Evolutionary conservation across 1,140 invertebrate species (phyloP).

Genomic region (Hylaeus volcanicus): DNA sequence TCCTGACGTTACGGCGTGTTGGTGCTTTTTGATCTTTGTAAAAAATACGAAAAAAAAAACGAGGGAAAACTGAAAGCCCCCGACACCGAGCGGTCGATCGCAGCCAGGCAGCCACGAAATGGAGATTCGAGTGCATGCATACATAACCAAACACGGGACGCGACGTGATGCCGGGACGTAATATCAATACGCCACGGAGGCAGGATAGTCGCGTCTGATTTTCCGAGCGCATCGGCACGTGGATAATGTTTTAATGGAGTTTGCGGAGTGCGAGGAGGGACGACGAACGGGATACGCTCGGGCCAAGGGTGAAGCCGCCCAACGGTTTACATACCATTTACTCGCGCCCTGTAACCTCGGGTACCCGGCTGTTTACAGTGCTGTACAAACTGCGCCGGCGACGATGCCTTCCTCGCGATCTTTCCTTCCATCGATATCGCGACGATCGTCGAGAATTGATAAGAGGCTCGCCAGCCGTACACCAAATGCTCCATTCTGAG

Average conservation of each 20-base stretch:
- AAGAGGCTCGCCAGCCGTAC: neutral
- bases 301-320: constrained; percentile 74
- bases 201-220: constrained; percentile 77
- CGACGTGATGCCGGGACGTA: constrained; percentile 51
- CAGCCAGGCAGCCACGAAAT: constrained; percentile 44
- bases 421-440: constrained; percentile 17
- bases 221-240: constrained; percentile 80
- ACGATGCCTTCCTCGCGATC: constrained; percentile 34
- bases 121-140: constrained; percentile 57
- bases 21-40: neutral
- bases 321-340: constrained; percentile 81
- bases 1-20: too few relatives aligned
- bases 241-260: constrained; percentile 82
- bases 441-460: constrained; percentile 5
- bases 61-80: constrained; percentile 7
- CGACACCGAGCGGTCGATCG: constrained; percentile 45
- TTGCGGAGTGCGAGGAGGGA: constrained; percentile 74
- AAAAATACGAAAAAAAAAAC: neutral
- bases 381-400: constrained; percentile 69
- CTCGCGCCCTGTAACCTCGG: constrained; percentile 75
- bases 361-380: constrained; percentile 71
- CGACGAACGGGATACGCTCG: constrained; percentile 48
- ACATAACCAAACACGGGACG: constrained; percentile 40
- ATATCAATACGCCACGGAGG: constrained; percentile 66
- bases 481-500: too few relatives aligned